These are phyloP conservation scores for Leptocoma aspasia DNA, from an alignment of 2,113 vertebrate genomes.

Conservation along the genomic window DNA sequence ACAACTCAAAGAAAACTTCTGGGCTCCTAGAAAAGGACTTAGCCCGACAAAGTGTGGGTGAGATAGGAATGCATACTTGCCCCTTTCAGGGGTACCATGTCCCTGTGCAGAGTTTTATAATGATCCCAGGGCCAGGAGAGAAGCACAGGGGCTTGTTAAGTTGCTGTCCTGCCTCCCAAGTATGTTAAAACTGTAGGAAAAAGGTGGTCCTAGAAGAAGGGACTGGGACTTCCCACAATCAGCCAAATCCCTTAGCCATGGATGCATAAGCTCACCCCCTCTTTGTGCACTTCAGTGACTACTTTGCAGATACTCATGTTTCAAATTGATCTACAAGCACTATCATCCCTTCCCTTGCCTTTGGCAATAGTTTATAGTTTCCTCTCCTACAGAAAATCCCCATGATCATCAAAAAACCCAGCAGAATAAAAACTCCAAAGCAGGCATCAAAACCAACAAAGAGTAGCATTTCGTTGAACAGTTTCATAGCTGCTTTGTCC, in stretches of 20 bases:
- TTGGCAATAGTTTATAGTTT: neutral
- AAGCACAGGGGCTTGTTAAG: neutral
- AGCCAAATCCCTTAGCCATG: neutral
- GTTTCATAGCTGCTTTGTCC: neutral
- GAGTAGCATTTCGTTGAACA: neutral
- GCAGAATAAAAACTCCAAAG: neutral
- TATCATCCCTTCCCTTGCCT: neutral
- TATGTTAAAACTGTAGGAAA: neutral
- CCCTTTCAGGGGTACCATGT: neutral
- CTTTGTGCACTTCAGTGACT: neutral
- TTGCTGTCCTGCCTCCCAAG: neutral
- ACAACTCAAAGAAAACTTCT: neutral
- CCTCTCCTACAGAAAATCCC: neutral
- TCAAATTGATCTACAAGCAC: neutral
- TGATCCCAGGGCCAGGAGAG: neutral
- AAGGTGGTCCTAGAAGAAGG: neutral
- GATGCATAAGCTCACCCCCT: rapidly evolving
- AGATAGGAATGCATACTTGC: neutral
- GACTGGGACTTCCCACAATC: rapidly evolving
- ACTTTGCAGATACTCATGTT: neutral
- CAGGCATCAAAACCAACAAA: neutral
- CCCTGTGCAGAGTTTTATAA: neutral
- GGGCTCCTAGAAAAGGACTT: neutral
- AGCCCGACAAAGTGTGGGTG: neutral
- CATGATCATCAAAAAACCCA: neutral